Base-by-base conservation (phyloP, 2,113 vertebrate species). In the Pholis gunnellus region DNA sequence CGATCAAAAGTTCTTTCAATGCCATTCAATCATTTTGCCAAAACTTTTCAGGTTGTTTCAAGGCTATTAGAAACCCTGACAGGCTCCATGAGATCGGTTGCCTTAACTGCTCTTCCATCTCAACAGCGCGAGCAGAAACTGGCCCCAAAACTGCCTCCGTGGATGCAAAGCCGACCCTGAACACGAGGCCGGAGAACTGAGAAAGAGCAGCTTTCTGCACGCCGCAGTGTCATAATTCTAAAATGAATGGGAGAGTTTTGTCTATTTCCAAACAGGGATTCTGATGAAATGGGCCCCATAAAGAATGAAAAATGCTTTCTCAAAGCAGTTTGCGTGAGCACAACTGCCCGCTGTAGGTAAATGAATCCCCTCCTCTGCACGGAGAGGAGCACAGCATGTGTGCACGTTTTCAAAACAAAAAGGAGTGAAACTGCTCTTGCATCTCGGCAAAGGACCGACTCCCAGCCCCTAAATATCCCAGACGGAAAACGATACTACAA, bases 241-340 rank as follows among this genome's bases (percentile, higher is more conserved):
- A 87, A 90, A 89, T 46, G 2, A 87, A 87, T 85, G 75, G 7
- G 67, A 71, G 82, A 78, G 88, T 90, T 89, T 89, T 79, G 87
- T 88, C 88, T 77, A 78, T 88, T 87, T 89, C 78, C 87, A 87
- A 88, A 87, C 85, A 25, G 82, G 85, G 83, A 72, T 82, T 81
- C 59, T 81, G 93, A 89, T 69, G 29, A 90, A 92, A 91, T 38
- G 76, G 76, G 76, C 44, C 69, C 80, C 60, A 90, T 90, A 92
- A 92, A 92, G 88, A 29, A 78, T 87, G 87, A 92, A 52, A 80
- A 84, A 92, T 25, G 59, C 18, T 56, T 65, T 2, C 79, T 68
- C 20, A 6, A 84, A 91, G 91, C 72, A 40, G 90, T 91, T 87
- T 87, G 81, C 72, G 84, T 79, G 85, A 87, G 90, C 91, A 87